A percentile compares a stretch with the other conserved stretches of the same genome.
These are phyloP conservation scores for Cetonia aurata DNA, from an alignment of 2,888 invertebrate species.

Conservation along the genomic window DNA sequence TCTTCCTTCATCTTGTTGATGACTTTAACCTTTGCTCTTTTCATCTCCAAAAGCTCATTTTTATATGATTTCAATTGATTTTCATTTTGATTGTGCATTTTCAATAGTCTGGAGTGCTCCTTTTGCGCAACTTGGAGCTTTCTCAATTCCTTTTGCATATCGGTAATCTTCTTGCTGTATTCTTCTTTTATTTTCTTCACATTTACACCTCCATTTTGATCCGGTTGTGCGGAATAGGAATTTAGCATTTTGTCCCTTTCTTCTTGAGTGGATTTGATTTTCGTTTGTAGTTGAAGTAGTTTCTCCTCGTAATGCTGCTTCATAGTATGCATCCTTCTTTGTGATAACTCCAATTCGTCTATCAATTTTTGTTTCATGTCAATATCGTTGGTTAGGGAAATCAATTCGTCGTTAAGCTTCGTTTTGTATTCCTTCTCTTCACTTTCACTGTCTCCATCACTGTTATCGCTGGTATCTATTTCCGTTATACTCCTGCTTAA, in stretches of 20 bases:
- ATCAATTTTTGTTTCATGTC: constrained; percentile 95
- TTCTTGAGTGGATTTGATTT: constrained; percentile 89
- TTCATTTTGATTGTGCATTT: constrained; percentile 84
- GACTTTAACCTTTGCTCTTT: constrained; percentile 85
- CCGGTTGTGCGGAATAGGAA: constrained; percentile 58
- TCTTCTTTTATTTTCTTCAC: constrained; percentile 87
- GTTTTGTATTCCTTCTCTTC: constrained; percentile 70
- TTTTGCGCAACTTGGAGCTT: constrained; percentile 88
- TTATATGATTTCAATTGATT: constrained; percentile 79
- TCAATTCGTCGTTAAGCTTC: constrained; percentile 84
- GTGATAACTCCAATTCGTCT: constrained; percentile 91
- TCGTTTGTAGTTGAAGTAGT: constrained; percentile 83
- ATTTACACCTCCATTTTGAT: constrained; percentile 79
- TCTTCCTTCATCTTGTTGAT: constrained; percentile 96
- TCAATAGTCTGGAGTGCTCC: constrained; percentile 88
- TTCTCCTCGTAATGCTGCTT: constrained; percentile 94
- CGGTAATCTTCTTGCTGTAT: constrained; percentile 86
- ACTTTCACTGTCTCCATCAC: constrained; percentile 72
- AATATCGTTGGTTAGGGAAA: constrained; percentile 92
- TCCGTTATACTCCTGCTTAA: constrained; percentile 64
- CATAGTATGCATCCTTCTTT: constrained; percentile 86
- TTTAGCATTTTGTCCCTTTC: constrained; percentile 92
- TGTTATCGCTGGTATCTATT: constrained; percentile 70
- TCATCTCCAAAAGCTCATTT: constrained; percentile 84
- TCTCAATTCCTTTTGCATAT: constrained; percentile 88